phyloP scores from a whole-genome alignment of 2,888 invertebrate genomes.

The Erpobdella octoculata region DNA sequence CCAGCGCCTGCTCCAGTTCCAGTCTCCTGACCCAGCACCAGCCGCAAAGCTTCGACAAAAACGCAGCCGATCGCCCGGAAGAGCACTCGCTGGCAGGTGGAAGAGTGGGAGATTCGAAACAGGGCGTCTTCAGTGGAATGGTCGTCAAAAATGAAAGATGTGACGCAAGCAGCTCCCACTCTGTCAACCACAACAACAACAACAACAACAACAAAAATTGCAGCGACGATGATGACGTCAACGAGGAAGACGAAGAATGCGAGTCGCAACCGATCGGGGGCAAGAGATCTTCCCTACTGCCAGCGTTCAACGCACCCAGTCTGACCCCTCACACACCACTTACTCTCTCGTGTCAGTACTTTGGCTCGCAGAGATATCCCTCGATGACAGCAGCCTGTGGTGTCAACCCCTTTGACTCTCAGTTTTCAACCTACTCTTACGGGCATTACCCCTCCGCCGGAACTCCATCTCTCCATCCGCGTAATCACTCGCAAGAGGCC shows the following conservation, averaged over 20 bases:
- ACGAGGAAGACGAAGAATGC: background rate
- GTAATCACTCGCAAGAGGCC: background rate
- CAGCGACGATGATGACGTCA: background rate
- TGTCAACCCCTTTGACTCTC: conserved; percentile 12
- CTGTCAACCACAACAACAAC: conserved; percentile 1
- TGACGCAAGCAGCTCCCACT: background rate
- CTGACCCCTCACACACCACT: background rate
- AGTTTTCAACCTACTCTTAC: conserved; percentile 20
- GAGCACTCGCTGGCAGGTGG: background rate
- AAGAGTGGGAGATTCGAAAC: background rate
- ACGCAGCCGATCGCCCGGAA: background rate
- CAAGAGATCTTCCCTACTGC: background rate
- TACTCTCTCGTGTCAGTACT: conserved; percentile 22
- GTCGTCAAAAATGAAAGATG: conserved; percentile 3
- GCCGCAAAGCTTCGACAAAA: background rate
- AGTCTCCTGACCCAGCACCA: background rate
- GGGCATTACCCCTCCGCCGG: background rate
- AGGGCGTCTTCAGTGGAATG: background rate
- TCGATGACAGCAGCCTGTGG: background rate
- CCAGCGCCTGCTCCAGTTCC: background rate
- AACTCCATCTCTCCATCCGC: conserved; percentile 8
- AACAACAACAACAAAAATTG: background rate
- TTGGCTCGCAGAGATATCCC: conserved; percentile 4
- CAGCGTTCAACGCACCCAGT: background rate
- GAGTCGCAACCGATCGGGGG: background rate